Conservation (phyloP, 2,888 invertebrate genomes). For the Campoplex capitator region DNA sequence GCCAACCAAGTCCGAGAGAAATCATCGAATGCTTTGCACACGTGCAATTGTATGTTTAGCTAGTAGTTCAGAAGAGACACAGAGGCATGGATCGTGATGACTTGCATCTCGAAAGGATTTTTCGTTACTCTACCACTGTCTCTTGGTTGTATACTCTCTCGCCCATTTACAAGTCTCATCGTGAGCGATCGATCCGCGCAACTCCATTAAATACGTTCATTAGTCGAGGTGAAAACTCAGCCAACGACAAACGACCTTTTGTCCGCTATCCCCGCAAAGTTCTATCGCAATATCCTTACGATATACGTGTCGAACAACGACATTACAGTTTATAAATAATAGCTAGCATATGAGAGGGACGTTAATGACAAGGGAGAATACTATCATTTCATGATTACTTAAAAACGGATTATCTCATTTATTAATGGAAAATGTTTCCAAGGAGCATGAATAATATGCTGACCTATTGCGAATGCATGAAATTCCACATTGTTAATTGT, state of each 20-base stretch:
- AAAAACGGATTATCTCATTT: conserved; percentile 2
- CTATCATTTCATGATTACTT: conserved; percentile 5
- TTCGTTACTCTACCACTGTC: conserved; percentile 29
- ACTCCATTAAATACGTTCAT: conserved; percentile 60
- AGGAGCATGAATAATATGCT: not conserved
- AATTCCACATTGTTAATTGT: not conserved
- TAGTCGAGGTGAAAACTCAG: conserved; percentile 58
- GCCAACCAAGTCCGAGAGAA: conserved; percentile 31
- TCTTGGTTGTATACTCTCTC: conserved; percentile 24
- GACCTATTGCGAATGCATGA: not conserved
- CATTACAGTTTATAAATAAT: conserved; percentile 49
- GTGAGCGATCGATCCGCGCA: conserved; percentile 42
- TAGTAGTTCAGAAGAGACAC: conserved; percentile 17
- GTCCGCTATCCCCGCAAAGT: conserved; percentile 31
- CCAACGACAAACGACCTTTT: conserved; percentile 56
- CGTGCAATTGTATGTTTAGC: conserved; percentile 6
- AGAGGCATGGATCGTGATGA: conserved; percentile 26
- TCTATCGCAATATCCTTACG: conserved; percentile 30
- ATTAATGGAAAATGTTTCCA: conserved; percentile 1
- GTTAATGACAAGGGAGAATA: conserved; percentile 15
- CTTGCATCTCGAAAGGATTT: conserved; percentile 43
- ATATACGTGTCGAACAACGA: conserved; percentile 20
- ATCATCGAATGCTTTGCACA: conserved; percentile 31
- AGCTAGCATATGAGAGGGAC: conserved; percentile 16
- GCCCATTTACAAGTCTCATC: conserved; percentile 53